Percentiles rank a stretch among this genome's conserved stretches.
These are phyloP conservation scores for Spicauda simplicius DNA, from an alignment of 2,888 invertebrate genomes.

Conservation along the genomic window DNA sequence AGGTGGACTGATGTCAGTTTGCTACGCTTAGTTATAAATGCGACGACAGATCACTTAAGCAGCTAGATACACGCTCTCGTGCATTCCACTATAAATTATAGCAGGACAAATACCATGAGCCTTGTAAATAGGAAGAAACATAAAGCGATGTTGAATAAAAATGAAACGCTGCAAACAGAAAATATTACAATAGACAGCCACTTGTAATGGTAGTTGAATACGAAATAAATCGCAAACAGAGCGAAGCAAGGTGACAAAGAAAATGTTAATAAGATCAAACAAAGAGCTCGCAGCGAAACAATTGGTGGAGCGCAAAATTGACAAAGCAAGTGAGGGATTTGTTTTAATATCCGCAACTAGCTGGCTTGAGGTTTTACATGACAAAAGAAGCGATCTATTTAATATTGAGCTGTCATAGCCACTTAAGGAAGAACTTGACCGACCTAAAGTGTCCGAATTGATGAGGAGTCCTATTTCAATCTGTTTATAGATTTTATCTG, in stretches of 20 bases:
- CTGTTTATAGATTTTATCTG: too few species aligned
- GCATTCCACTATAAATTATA: background rate
- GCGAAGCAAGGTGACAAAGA: constrained; percentile 30
- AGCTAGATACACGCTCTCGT: background rate
- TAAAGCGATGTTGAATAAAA: constrained; percentile 24
- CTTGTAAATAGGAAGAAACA: constrained; percentile 26
- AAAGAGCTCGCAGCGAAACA: constrained; percentile 7
- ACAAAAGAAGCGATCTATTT: too few species aligned
- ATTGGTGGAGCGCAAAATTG: constrained; percentile 14
- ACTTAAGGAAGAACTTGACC: too few species aligned
- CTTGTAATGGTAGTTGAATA: constrained; percentile 32
- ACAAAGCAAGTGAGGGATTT: constrained; percentile 13
- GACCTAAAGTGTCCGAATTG: too few species aligned
- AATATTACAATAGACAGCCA: constrained; percentile 35
- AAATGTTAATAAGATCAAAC: constrained; percentile 32
- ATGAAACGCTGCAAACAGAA: constrained; percentile 25
- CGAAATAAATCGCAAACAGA: constrained; percentile 33
- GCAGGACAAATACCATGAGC: background rate
- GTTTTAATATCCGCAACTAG: constrained; percentile 2
- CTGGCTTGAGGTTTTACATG: background rate
- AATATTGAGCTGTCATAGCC: too few species aligned
- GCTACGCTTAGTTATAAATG: background rate
- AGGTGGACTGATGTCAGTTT: too few species aligned
- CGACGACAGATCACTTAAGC: constrained; percentile 1
- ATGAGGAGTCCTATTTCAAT: too few species aligned